Evolutionary conservation across 2,888 invertebrate genomes (phyloP).

Genomic region (Neoscelio sp.): DNA sequence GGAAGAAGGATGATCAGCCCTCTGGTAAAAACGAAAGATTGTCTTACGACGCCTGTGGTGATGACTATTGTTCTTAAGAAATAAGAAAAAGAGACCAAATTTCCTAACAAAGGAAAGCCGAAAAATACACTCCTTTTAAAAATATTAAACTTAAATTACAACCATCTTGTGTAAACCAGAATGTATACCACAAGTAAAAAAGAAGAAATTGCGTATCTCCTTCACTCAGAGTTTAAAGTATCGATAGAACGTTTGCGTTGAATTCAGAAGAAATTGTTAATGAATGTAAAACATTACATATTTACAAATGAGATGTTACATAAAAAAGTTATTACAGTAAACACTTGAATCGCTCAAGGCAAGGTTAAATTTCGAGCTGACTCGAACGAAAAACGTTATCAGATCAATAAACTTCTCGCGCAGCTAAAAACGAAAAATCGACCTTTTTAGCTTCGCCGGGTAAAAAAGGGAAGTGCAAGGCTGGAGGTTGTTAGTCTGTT

Average conservation of each 20-base stretch:
- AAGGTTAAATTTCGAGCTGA: conserved; percentile 17
- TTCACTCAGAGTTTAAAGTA: no score
- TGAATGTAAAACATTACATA: no score
- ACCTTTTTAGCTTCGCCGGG: conserved; percentile 5
- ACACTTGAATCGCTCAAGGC: no score
- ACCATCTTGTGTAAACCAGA: no score
- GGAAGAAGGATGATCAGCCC: conserved; percentile 31
- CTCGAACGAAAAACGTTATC: neutral
- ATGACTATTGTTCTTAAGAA: conserved; percentile 24
- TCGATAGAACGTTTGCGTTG: no score
- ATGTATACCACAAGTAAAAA: no score
- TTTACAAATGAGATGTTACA: no score
- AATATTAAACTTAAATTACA: conserved; percentile 35
- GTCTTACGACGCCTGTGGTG: conserved; percentile 33
- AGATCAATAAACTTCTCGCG: no score
- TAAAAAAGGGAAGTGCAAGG: neutral
- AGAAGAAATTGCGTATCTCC: no score
- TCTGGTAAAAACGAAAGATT: conserved; percentile 30
- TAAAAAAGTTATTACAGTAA: no score
- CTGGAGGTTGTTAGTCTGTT: conserved; percentile 37
- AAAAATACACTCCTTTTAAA: conserved; percentile 17
- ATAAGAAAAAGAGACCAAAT: conserved; percentile 17
- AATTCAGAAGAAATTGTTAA: no score
- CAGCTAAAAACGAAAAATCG: conserved; percentile 37
- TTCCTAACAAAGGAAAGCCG: conserved; percentile 13